These are phyloP conservation scores for Oryzias dopingdopingensis DNA, from an alignment of 2,797 vertebrate genomes.

Conservation along the genomic window DNA sequence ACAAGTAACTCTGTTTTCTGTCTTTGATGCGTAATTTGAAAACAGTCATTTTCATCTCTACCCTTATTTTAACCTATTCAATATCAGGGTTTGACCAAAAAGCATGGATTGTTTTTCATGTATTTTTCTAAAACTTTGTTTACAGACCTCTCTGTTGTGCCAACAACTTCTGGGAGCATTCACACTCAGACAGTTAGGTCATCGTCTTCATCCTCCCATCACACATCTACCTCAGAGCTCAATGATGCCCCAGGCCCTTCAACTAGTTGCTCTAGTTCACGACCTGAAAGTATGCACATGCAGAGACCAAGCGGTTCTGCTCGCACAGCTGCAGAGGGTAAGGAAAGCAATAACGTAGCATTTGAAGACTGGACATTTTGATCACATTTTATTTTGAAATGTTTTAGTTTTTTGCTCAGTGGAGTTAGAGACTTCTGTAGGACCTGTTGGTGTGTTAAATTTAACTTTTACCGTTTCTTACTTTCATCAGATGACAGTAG, in stretches of 20 bases:
- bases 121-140: not conserved
- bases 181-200: slow-evolving; percentile 86
- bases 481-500: slow-evolving; percentile 82
- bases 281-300: slow-evolving; percentile 76
- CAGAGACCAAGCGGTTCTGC: slow-evolving; percentile 77
- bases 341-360: slow-evolving; percentile 10
- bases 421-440: not conserved
- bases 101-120: not conserved
- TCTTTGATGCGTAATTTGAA: too few species aligned
- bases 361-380: too few species aligned
- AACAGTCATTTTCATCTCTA: too few species aligned
- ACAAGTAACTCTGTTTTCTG: too few species aligned
- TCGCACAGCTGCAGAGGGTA: slow-evolving; percentile 85
- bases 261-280: slow-evolving; percentile 81
- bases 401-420: not conserved
- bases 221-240: slow-evolving; percentile 93
- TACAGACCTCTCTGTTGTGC: slow-evolving; percentile 90
- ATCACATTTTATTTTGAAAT: too few species aligned
- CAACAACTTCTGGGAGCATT: slow-evolving; percentile 87
- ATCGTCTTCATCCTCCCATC: slow-evolving; percentile 83
- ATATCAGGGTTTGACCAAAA: too few species aligned
- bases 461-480: not conserved
- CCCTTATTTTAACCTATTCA: too few species aligned
- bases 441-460: not conserved
- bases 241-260: slow-evolving; percentile 85